Evolutionary conservation across 2,888 invertebrate species (phyloP).

Genomic region (Cantharis lateralis): DNA sequence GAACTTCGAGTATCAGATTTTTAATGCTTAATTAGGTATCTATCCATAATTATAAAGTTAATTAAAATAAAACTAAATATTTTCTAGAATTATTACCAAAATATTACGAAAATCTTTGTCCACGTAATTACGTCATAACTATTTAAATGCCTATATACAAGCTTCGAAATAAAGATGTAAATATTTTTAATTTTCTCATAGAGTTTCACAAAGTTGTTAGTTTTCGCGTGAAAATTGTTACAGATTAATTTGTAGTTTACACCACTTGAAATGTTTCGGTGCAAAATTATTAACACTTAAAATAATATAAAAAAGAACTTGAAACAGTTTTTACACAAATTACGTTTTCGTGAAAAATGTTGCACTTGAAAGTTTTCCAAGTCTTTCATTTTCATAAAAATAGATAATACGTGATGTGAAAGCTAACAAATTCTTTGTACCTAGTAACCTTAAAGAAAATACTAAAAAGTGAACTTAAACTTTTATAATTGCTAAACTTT

Average conservation of each 20-base stretch:
- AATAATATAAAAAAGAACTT: not conserved
- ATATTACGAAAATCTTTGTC: not conserved
- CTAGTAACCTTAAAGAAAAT: not conserved
- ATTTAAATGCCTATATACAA: too few relatives aligned
- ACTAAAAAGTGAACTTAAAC: not conserved
- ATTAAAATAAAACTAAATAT: not conserved
- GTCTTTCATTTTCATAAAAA: not conserved
- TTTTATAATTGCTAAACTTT: not conserved
- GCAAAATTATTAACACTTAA: not conserved
- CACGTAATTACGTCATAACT: too few relatives aligned
- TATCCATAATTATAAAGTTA: too few relatives aligned
- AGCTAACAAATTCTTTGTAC: not conserved
- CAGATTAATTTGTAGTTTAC: not conserved
- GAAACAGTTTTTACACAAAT: not conserved
- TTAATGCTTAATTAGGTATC: too few relatives aligned
- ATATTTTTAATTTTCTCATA: not conserved
- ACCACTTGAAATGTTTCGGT: not conserved
- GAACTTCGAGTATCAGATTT: not conserved
- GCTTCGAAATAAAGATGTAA: not conserved
- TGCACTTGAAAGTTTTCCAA: not conserved
- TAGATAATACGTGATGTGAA: slow-evolving; percentile 1
- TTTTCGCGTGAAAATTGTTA: not conserved
- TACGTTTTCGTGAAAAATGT: not conserved
- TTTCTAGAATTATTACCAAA: not conserved
- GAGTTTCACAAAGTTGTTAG: not conserved